These are phyloP conservation scores for Parnassius apollo DNA, from an alignment of 2,888 invertebrate species.

Conservation along the genomic window DNA sequence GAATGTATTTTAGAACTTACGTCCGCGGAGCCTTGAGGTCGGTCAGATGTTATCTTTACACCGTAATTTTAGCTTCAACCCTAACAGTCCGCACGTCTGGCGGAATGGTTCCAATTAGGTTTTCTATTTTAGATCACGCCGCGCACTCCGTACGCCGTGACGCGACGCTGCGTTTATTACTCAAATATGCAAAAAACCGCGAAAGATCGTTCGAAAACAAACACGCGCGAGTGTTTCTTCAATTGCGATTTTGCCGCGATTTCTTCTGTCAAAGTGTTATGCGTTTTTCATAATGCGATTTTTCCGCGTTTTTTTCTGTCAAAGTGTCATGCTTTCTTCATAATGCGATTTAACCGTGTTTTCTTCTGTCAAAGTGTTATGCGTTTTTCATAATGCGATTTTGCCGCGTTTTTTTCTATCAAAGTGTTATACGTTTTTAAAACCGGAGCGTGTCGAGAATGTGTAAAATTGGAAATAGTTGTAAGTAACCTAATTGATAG, in stretches of 20 bases:
- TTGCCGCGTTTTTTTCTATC: constrained; percentile 9
- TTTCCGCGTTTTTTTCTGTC: constrained; percentile 21
- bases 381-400: background rate
- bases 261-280: constrained; percentile 14
- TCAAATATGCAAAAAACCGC: constrained; percentile 1
- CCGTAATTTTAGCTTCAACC: constrained; percentile 23
- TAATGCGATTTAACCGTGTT: constrained; percentile 15
- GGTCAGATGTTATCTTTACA: constrained; percentile 24
- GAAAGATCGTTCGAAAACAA: constrained; percentile 13
- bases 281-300: background rate
- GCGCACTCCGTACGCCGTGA: constrained; percentile 1
- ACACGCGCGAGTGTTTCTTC: constrained; percentile 1
- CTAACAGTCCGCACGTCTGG: constrained; percentile 15
- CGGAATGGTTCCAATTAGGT: constrained; percentile 14
- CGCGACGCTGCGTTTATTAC: constrained; percentile 3
- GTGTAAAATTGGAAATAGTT: background rate
- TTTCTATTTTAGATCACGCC: constrained; percentile 20
- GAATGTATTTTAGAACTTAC: constrained; percentile 3
- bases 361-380: constrained; percentile 14
- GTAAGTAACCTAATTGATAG: too few relatives aligned
- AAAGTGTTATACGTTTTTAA: too few relatives aligned
- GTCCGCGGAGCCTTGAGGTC: constrained; percentile 13
- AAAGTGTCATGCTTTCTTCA: too few relatives aligned
- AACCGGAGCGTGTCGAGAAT: too few relatives aligned
- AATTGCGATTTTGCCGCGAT: constrained; percentile 14